Conservation (phyloP, 2,888 invertebrate genomes). For the Hydriomena furcata region DNA sequence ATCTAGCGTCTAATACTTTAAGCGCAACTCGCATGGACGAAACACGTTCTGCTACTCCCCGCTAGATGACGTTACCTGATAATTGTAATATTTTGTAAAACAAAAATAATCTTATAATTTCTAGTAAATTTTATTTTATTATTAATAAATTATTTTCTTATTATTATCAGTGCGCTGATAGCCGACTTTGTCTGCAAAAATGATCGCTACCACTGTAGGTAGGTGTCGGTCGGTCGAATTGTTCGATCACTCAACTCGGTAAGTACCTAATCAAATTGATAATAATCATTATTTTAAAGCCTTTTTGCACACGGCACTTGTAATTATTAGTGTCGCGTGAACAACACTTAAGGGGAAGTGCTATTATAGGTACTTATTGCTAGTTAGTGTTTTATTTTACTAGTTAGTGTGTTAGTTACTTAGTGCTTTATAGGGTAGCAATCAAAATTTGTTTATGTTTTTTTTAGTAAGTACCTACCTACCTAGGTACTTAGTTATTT, state of each 20-base stretch:
- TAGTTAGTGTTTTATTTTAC: too few relatives aligned
- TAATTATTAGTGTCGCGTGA: slow-evolving; percentile 61
- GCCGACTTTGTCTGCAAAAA: slow-evolving; percentile 1
- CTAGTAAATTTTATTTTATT: neutral
- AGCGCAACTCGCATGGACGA: neutral
- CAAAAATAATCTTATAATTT: neutral
- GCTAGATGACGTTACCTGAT: slow-evolving; percentile 52
- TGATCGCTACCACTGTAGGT: slow-evolving; percentile 6
- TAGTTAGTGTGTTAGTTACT: too few relatives aligned
- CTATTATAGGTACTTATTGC: too few relatives aligned
- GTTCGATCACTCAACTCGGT: slow-evolving; percentile 14
- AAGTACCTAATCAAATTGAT: slow-evolving; percentile 40
- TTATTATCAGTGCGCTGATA: slow-evolving; percentile 23
- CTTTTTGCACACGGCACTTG: slow-evolving; percentile 53
- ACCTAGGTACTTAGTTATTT: too few relatives aligned
- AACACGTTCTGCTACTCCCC: slow-evolving; percentile 35
- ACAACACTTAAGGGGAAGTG: slow-evolving; percentile 62
- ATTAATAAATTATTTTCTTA: slow-evolving; percentile 2
- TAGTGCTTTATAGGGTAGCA: too few relatives aligned
- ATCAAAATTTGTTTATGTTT: too few relatives aligned
- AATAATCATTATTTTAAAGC: slow-evolving; percentile 39
- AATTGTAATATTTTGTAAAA: neutral
- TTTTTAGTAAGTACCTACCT: too few relatives aligned
- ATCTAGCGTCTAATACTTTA: slow-evolving; percentile 49
- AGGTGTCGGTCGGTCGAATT: slow-evolving; percentile 12